phyloP scores from a whole-genome alignment of 2,797 vertebrate species.

The Acestrorhynchus altus region DNA sequence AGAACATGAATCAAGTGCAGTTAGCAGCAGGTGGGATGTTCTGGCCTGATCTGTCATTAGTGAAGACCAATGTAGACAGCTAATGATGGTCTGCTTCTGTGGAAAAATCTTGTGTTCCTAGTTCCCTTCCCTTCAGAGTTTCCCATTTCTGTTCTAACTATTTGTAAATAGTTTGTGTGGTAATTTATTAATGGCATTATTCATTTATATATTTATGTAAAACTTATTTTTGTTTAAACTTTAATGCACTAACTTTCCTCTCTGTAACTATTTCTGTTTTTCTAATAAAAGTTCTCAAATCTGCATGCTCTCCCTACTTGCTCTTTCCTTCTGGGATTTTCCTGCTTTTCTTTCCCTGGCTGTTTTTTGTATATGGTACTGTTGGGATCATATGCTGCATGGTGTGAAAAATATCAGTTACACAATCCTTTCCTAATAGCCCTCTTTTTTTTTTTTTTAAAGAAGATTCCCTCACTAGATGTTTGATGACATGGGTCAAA shows the following conservation, averaged over 20 bases:
- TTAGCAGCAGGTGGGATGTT: too few relatives aligned
- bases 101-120: constrained; percentile 12
- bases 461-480: background rate
- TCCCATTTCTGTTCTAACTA: background rate
- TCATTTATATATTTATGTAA: constrained; percentile 9
- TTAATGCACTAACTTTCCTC: constrained; percentile 11
- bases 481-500: background rate
- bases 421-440: background rate
- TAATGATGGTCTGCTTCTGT: background rate
- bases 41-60: too few relatives aligned
- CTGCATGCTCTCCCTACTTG: constrained; percentile 31
- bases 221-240: background rate
- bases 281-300: constrained; percentile 45
- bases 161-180: background rate
- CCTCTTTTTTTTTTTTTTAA: background rate
- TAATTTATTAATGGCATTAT: background rate
- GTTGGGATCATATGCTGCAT: background rate
- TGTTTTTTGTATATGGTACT: background rate
- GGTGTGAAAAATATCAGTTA: background rate
- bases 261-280: constrained; percentile 22
- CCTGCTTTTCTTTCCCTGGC: background rate
- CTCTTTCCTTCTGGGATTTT: constrained; percentile 27
- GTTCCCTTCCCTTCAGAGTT: constrained; percentile 1
- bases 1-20: too few relatives aligned
- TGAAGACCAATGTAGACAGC: too few relatives aligned